Conservation (phyloP, 2,113 vertebrate genomes). For the Hystrix brachyura region DNA sequence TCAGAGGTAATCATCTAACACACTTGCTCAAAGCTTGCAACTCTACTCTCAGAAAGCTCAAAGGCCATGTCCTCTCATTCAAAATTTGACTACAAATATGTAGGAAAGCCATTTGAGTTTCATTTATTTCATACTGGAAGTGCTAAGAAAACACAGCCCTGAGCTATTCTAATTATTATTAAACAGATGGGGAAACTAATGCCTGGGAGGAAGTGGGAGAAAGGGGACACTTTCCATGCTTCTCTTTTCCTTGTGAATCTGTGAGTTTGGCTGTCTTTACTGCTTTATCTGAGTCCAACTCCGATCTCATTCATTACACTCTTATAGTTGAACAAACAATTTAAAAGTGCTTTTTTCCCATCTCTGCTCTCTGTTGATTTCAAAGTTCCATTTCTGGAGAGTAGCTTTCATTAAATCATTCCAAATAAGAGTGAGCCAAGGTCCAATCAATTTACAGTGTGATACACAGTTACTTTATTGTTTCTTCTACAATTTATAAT, state of each 20-base stretch:
- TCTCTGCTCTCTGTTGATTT: slow-evolving; percentile 78
- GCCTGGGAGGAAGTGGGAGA: background rate
- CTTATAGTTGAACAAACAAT: slow-evolving; percentile 37
- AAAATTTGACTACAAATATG: background rate
- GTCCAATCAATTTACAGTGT: slow-evolving; percentile 80
- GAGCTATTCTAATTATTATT: slow-evolving; percentile 47
- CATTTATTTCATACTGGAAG: slow-evolving; percentile 48
- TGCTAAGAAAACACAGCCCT: slow-evolving; percentile 47
- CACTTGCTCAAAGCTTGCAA: background rate
- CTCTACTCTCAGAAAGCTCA: background rate
- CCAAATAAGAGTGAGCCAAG: slow-evolving; percentile 73
- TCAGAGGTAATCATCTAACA: background rate
- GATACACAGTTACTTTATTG: slow-evolving; percentile 76
- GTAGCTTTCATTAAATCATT: slow-evolving; percentile 77
- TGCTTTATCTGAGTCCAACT: slow-evolving; percentile 27
- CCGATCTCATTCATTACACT: slow-evolving; percentile 50
- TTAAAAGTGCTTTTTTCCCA: slow-evolving; percentile 35
- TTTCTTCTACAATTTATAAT: slow-evolving; percentile 75
- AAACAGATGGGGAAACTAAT: slow-evolving; percentile 40
- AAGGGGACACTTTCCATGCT: background rate
- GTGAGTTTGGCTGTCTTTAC: background rate
- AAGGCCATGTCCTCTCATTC: background rate
- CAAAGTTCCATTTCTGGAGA: slow-evolving; percentile 70
- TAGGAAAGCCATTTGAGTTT: background rate
- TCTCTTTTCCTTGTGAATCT: background rate